Evolutionary conservation across 1,140 invertebrate genomes (phyloP).

Genomic region (Choristoneura fumiferana): DNA sequence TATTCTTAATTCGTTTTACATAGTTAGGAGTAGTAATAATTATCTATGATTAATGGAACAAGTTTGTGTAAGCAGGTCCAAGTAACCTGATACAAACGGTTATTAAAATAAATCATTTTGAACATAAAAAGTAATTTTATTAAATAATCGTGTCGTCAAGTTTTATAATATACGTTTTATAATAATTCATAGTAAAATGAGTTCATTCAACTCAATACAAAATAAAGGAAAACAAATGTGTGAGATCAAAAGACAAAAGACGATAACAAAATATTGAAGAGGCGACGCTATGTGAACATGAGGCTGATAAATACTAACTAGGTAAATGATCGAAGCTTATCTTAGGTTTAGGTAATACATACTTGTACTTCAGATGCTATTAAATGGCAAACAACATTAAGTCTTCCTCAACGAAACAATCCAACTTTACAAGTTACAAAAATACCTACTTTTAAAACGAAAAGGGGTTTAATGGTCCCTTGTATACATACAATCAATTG

Average conservation of each 20-base stretch:
- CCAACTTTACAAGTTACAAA: too few species aligned
- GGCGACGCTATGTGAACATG: not conserved
- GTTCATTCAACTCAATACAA: slow-evolving; percentile 1
- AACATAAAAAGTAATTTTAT: slow-evolving; percentile 9
- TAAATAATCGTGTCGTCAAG: not conserved
- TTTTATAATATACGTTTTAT: not conserved
- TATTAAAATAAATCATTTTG: not conserved
- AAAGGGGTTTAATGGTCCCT: too few species aligned
- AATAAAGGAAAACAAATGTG: not conserved
- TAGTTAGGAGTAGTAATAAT: too few species aligned
- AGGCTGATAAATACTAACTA: slow-evolving; percentile 4
- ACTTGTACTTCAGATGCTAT: slow-evolving; percentile 16
- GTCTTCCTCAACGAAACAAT: too few species aligned
- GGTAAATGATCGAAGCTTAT: not conserved
- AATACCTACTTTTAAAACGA: too few species aligned
- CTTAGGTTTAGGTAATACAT: not conserved
- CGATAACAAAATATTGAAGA: slow-evolving; percentile 2
- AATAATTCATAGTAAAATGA: not conserved
- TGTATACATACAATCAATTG: too few species aligned
- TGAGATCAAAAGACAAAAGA: slow-evolving; percentile 11
- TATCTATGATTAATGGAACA: too few species aligned
- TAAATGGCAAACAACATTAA: too few species aligned
- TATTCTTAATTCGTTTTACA: too few species aligned
- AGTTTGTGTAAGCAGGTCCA: too few species aligned
- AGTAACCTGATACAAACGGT: too few species aligned